These are phyloP conservation scores for Zaprionus tsacasi DNA, from an alignment of 1,140 invertebrate genomes.

Conservation along the genomic window DNA sequence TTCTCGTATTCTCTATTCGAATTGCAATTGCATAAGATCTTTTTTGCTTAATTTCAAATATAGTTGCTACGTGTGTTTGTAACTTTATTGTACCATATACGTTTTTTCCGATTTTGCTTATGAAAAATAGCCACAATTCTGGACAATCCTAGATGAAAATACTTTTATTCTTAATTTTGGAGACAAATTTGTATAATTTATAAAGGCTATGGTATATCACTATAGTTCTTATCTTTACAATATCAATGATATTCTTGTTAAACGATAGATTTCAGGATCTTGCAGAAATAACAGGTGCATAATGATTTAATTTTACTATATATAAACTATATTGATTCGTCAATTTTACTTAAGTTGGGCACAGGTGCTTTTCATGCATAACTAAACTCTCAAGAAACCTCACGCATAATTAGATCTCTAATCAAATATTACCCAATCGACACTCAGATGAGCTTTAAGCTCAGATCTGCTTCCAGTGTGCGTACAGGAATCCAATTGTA, in stretches of 20 bases:
- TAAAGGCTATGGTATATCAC: neutral
- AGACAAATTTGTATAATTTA: neutral
- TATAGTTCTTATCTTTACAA: neutral
- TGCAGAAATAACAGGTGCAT: neutral
- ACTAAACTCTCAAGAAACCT: neutral
- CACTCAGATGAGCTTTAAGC: conserved; percentile 12
- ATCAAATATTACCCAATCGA: neutral
- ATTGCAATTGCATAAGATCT: conserved; percentile 35
- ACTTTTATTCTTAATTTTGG: neutral
- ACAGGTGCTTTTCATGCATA: conserved; percentile 75
- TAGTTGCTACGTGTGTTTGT: conserved; percentile 44
- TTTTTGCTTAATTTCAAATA: conserved; percentile 42
- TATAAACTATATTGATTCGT: neutral
- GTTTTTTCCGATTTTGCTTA: conserved; percentile 31
- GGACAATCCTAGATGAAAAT: neutral
- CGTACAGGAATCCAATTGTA: conserved; percentile 23
- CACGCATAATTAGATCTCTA: neutral
- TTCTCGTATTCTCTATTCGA: conserved; percentile 17
- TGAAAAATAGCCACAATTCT: conserved; percentile 15
- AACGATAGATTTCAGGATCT: neutral
- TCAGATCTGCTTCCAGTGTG: conserved; percentile 8
- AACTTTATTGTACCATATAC: conserved; percentile 19
- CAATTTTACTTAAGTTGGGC: neutral
- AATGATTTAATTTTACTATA: neutral
- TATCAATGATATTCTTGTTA: neutral